Percentiles rank a stretch among this genome's conserved stretches.
Conservation (phyloP, 2,113 vertebrate species). For the Vidua macroura region DNA sequence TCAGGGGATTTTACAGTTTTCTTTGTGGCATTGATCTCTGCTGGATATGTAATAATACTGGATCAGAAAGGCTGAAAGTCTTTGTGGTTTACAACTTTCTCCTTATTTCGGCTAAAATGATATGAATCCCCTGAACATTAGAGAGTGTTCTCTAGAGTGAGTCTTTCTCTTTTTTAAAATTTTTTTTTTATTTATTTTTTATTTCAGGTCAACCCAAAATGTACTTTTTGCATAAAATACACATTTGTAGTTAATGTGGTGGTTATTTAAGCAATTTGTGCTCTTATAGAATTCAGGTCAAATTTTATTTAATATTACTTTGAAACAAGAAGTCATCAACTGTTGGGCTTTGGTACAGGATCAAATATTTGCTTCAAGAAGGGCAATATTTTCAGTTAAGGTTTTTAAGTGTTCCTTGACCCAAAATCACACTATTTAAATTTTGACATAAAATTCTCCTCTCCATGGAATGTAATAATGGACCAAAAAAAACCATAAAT, state of each 20-base stretch:
- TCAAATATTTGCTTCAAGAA: background rate
- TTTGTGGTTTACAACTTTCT: slow-evolving; percentile 24
- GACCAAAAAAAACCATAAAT: background rate
- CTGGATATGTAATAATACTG: slow-evolving; percentile 12
- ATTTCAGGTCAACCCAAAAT: background rate
- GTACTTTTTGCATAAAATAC: background rate
- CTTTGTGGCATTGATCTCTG: slow-evolving; percentile 31
- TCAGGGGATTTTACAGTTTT: background rate
- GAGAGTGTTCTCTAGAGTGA: background rate
- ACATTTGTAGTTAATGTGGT: background rate
- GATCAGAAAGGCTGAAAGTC: slow-evolving; percentile 28
- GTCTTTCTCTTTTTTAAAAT: background rate
- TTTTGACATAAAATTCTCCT: background rate
- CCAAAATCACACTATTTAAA: background rate
- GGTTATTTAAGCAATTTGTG: background rate
- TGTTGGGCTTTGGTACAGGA: background rate
- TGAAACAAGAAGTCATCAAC: background rate
- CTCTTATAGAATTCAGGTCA: background rate
- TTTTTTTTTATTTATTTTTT: background rate
- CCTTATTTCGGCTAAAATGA: slow-evolving; percentile 3
- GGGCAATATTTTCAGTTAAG: background rate
- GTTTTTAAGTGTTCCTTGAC: background rate
- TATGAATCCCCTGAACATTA: background rate
- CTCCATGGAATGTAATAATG: background rate
- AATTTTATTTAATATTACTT: background rate